Percentiles rank a stretch among this genome's conserved stretches.
Evolutionary conservation across 1,140 invertebrate genomes (phyloP).

Genomic region (Nixonia krombeini): DNA sequence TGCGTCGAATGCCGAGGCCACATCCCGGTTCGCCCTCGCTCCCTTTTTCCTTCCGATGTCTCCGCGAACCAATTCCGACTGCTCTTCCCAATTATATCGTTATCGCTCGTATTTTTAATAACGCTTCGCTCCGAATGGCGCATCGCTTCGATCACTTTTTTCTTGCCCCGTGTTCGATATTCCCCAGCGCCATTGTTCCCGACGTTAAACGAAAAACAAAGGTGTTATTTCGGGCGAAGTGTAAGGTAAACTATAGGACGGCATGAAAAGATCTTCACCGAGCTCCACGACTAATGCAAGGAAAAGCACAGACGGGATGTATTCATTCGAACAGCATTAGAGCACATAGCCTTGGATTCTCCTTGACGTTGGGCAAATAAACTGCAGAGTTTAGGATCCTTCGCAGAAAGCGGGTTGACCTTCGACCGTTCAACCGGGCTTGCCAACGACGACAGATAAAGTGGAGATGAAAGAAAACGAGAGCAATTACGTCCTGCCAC

Average conservation of each 20-base stretch:
- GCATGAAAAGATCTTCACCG: background rate
- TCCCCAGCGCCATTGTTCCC: no score
- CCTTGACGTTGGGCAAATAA: slow-evolving; percentile 33
- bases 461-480: slow-evolving; percentile 52
- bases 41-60: slow-evolving; percentile 22
- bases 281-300: background rate
- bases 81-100: no score
- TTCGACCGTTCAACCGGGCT: slow-evolving; percentile 34
- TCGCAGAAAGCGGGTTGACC: slow-evolving; percentile 37
- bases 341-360: background rate
- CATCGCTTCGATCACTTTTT: no score
- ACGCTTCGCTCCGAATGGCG: no score
- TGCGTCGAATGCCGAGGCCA: slow-evolving; percentile 61
- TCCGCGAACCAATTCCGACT: no score
- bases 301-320: background rate
- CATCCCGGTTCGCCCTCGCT: slow-evolving; percentile 37
- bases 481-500: slow-evolving; percentile 54
- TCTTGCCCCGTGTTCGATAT: no score
- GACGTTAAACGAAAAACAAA: background rate
- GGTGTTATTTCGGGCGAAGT: background rate
- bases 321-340: background rate
- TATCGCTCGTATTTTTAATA: slow-evolving; percentile 1
- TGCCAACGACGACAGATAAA: slow-evolving; percentile 48
- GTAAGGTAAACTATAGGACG: background rate
- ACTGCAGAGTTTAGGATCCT: slow-evolving; percentile 43